Conservation (phyloP, 2,797 vertebrate species). For the Vespertilio murinus region DNA sequence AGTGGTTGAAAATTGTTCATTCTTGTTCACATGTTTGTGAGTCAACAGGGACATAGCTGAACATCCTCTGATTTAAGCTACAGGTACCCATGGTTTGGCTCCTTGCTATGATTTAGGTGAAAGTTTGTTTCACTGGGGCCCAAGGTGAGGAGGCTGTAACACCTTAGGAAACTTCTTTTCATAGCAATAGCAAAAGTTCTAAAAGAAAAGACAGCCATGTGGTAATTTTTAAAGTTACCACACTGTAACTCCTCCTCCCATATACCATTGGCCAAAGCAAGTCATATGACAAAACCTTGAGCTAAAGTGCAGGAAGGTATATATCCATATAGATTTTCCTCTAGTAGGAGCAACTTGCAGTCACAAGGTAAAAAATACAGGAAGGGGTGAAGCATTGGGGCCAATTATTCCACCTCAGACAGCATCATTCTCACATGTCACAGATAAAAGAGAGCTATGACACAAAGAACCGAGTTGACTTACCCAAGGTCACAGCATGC, state of each 20-base stretch:
- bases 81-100: neutral
- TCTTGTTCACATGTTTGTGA: neutral
- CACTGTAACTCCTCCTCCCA: neutral
- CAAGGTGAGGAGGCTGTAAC: neutral
- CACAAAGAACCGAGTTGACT: neutral
- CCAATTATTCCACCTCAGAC: neutral
- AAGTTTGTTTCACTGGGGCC: neutral
- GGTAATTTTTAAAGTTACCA: neutral
- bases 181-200: neutral
- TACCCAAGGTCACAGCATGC: neutral
- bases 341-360: neutral
- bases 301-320: neutral
- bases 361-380: neutral
- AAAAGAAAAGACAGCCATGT: neutral
- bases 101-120: neutral
- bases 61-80: neutral
- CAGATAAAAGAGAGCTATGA: neutral
- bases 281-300: neutral
- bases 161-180: neutral
- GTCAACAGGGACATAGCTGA: neutral
- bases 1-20: neutral
- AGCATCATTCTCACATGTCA: neutral
- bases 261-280: neutral
- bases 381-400: neutral
- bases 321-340: neutral